Percentiles rank a stretch among this genome's conserved stretches.
phyloP scores from a whole-genome alignment of 2,113 vertebrate genomes.

The Tupaia chinensis region DNA sequence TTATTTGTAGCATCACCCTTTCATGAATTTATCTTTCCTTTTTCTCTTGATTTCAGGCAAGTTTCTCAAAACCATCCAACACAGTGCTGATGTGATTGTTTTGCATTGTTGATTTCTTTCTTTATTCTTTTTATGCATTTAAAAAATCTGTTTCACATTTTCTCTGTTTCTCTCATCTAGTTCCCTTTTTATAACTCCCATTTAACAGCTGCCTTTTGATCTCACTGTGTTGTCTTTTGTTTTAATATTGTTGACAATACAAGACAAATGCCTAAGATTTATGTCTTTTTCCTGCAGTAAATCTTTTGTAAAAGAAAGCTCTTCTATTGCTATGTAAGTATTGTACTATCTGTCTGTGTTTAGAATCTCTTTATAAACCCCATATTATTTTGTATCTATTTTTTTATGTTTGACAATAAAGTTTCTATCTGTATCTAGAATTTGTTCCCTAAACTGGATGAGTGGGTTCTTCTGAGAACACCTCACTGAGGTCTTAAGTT shows the following conservation, averaged over 20 bases:
- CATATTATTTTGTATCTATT: constrained; percentile 61
- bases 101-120: constrained; percentile 6
- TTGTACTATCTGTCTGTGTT: constrained; percentile 66
- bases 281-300: constrained; percentile 62
- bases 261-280: constrained; percentile 68
- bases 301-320: constrained; percentile 46
- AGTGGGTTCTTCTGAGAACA: constrained; percentile 6
- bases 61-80: constrained; percentile 6
- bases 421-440: constrained; percentile 34
- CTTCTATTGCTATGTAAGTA: constrained; percentile 34
- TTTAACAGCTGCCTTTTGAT: constrained; percentile 73
- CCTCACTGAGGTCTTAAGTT: not conserved
- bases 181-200: constrained; percentile 59
- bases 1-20: not conserved
- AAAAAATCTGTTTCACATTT: constrained; percentile 47
- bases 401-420: constrained; percentile 67
- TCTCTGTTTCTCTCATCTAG: constrained; percentile 58
- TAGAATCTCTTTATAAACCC: constrained; percentile 54
- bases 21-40: constrained; percentile 20
- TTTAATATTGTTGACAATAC: constrained; percentile 73
- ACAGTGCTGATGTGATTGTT: constrained; percentile 44
- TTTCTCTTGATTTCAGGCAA: constrained; percentile 28
- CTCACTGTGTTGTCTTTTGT: constrained; percentile 70
- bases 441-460: constrained; percentile 18
- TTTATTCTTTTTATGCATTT: constrained; percentile 41